Evolutionary conservation across 35 echinoderm and acorn worm species (phyloP).

Genomic region (Anneissia japonica): DNA sequence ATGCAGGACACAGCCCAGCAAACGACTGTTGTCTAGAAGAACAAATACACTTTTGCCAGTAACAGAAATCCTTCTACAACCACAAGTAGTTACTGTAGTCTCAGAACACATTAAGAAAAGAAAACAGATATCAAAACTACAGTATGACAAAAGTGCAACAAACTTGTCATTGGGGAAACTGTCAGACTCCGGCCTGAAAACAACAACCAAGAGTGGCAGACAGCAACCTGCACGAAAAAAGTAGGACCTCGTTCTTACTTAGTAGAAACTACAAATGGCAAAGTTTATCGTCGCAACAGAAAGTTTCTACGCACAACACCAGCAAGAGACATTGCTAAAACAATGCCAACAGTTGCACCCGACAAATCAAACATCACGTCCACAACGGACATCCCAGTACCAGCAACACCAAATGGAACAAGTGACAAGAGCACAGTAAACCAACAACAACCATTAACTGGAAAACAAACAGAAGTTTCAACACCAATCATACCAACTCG

Average conservation of each 20-base stretch:
- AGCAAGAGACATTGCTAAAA: too few relatives aligned
- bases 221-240: conserved; percentile 1
- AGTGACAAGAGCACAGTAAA: too few relatives aligned
- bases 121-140: conserved; percentile 55
- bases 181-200: conserved; percentile 43
- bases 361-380: too few relatives aligned
- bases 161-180: conserved; percentile 53
- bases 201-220: conserved; percentile 16
- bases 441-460: too few relatives aligned
- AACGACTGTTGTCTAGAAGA: conserved; percentile 61
- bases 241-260: conserved; percentile 16
- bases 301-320: too few relatives aligned
- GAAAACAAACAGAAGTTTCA: too few relatives aligned
- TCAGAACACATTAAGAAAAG: conserved; percentile 45
- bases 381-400: too few relatives aligned
- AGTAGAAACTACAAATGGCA: not conserved
- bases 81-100: conserved; percentile 37
- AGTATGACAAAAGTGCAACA: conserved; percentile 65
- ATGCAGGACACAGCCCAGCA: conserved; percentile 38
- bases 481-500: too few relatives aligned
- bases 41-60: conserved; percentile 48
- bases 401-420: too few relatives aligned
- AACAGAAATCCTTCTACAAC: conserved; percentile 50
- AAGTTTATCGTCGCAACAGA: not conserved
- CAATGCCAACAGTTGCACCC: too few relatives aligned